Evolutionary conservation across 35 echinoderm and acorn worm genomes (phyloP), one percentile per base, ranked within the genome.

Genomic region (Lytechinus variegatus): DNA sequence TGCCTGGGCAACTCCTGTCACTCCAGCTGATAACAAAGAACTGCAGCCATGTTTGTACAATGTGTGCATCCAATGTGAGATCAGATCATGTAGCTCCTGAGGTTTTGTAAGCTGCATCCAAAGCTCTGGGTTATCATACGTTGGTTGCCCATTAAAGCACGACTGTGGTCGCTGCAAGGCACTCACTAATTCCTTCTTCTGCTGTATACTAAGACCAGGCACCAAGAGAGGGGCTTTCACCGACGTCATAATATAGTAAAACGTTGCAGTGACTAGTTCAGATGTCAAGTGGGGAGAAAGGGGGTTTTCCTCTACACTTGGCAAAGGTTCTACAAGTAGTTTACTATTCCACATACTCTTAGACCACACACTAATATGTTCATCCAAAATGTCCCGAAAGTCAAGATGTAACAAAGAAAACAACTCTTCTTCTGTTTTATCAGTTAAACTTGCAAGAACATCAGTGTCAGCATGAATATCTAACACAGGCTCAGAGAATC

Each of bases 71-170:
- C 98, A 99, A 56, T 99, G 98, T 11, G 98, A 97, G 8, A 97
- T 33, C 56, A 99, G 94, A 87, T 99, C 98, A 24, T 91, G 89
- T 55, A 99, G 56, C 21, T 99, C 97, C 12, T 92, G 52, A 27
- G 96, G 57, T 52, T 96, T 97, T 1, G 89, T 60, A 4, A 97
- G 71, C 24, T 92, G 87, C 86, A 86, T 91, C 98, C 98, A 99
- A 5, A 99, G 95, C 28, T 58, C 91, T 3, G 94, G 57, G 21
- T 97, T 95, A 27, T 95, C 95, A 60, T 97, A 86, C 4, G 98
- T 99, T n/a, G 98, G 98, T 72, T 95, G 97, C 9, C 98, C 98
- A 24, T 97, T 99, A 95, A 97, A 99, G 95, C 98, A 99, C 11
- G 97, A 97, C 10, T 95, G 95, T 4, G 98, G 98, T n/a, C 66